Evolutionary conservation across 2,888 invertebrate genomes (phyloP).

Genomic region (Arrhopalites spinosus): DNA sequence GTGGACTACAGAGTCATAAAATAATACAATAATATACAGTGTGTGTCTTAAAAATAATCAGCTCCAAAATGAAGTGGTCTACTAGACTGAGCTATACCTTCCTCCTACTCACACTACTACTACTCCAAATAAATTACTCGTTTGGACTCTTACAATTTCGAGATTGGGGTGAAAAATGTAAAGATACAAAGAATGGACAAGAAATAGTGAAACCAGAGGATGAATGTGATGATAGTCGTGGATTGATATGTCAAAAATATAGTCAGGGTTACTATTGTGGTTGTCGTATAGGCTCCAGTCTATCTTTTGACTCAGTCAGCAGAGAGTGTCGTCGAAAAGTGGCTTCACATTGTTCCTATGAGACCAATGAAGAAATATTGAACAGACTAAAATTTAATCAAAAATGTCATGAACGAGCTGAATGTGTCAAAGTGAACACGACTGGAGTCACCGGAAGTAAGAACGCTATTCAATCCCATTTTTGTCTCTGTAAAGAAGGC

Average conservation of each 20-base stretch:
- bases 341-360: constrained; percentile 1
- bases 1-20: too few species aligned
- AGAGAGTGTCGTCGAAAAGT: constrained; percentile 35
- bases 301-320: constrained; percentile 25
- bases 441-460: constrained; percentile 7
- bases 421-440: constrained; percentile 26
- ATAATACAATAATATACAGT: too few species aligned
- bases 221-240: constrained; percentile 28
- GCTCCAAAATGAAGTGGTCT: too few species aligned
- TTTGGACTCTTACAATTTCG: background rate
- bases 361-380: background rate
- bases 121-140: background rate
- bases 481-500: constrained; percentile 32
- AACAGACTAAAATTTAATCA: constrained; percentile 26
- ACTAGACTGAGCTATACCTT: too few species aligned
- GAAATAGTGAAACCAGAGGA: constrained; percentile 12
- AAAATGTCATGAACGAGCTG: constrained; percentile 33
- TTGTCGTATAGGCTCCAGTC: constrained; percentile 8
- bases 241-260: constrained; percentile 27
- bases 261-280: constrained; percentile 34
- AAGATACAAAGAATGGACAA: background rate
- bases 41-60: too few species aligned
- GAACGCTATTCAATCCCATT: background rate
- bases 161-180: constrained; percentile 29
- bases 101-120: background rate